A percentile compares a stretch with the other conserved stretches of the same genome.
Evolutionary conservation across 2,113 vertebrate genomes (phyloP).

Genomic region (Rhodinocichla rosea): DNA sequence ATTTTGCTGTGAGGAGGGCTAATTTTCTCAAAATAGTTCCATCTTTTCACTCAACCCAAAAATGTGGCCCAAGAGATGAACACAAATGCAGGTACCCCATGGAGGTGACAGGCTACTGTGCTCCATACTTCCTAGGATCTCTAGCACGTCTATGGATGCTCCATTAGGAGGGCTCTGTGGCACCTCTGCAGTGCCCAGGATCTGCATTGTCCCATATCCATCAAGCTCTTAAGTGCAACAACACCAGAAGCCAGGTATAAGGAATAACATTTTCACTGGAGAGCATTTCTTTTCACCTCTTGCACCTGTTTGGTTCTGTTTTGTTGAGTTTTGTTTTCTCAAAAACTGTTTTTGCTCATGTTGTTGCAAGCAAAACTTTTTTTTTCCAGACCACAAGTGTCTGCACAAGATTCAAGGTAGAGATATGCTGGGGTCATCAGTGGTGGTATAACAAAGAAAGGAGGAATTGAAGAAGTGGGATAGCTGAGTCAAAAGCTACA

Average conservation of each 20-base stretch:
- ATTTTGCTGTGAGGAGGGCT: neutral
- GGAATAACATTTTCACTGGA: neutral
- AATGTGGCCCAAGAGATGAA: neutral
- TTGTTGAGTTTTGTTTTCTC: neutral
- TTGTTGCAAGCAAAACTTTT: neutral
- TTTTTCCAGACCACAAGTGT: neutral
- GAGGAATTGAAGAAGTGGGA: neutral
- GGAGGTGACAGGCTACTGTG: neutral
- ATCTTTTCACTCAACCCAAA: neutral
- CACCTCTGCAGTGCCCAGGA: neutral
- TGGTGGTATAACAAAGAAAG: neutral
- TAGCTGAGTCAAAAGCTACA: neutral
- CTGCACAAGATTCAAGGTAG: neutral
- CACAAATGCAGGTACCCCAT: fast-evolving
- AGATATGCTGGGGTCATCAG: neutral
- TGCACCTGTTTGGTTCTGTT: neutral
- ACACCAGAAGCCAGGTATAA: neutral
- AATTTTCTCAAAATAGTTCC: neutral
- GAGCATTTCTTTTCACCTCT: neutral
- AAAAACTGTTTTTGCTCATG: neutral
- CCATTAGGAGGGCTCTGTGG: neutral
- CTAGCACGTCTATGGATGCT: fast-evolving
- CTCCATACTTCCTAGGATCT: fast-evolving
- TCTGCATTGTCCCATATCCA: neutral
- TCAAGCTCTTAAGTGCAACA: neutral